Base-by-base conservation (phyloP, 2,888 invertebrate genomes). In the Enchytraeus crypticus region DNA sequence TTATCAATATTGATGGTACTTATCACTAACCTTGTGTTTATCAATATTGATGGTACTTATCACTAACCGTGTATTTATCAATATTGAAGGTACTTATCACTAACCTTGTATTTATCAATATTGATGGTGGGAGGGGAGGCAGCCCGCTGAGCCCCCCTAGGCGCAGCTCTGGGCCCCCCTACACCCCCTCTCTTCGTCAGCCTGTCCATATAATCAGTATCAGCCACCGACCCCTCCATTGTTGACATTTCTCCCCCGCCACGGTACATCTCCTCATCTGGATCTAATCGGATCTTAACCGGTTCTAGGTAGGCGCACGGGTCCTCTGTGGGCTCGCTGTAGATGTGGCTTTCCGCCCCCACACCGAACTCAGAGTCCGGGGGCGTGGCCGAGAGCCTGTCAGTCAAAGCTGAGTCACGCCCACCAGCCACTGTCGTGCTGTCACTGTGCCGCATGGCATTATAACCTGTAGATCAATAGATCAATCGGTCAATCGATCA, bases 141-240 rank as follows among this genome's bases (percentile, higher is more conserved):
- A 56, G 26, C 14, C n/a, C 27, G 29, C 49, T 23, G 32, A n/a
- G n/a, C n/a, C n/a, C n/a, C n/a, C n/a, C n/a, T 23, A 38, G 72
- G 66, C 45, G 71, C 70, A 55, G 72, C 73, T 38, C 38, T 38
- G 11, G 18, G 18, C 38, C 18, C 11, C 8, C 18, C 38, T 14
- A 38, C 38, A 38, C 18, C 18, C 38, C 38, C 38, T 18, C 38
- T 38, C 38, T 38, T 8, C 8, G 38, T 18, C 57, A 74, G 74
- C 54, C 74, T 74, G 2, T 72, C 69, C 4, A 76, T 72, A 60
- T 69, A 72, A 60, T 74, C 75, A 38, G 74, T 74, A 61, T 77
- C 76, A 3, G 75, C 70, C 3, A 75, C 69, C 1, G 77, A 77
- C 51, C 73, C 73, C 53, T 77, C 76, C 3, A 73, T 65, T 23